Percentiles rank a stretch among this genome's conserved stretches.
Evolutionary conservation across 2,888 invertebrate species (phyloP).

Genomic region (Nomada flava): DNA sequence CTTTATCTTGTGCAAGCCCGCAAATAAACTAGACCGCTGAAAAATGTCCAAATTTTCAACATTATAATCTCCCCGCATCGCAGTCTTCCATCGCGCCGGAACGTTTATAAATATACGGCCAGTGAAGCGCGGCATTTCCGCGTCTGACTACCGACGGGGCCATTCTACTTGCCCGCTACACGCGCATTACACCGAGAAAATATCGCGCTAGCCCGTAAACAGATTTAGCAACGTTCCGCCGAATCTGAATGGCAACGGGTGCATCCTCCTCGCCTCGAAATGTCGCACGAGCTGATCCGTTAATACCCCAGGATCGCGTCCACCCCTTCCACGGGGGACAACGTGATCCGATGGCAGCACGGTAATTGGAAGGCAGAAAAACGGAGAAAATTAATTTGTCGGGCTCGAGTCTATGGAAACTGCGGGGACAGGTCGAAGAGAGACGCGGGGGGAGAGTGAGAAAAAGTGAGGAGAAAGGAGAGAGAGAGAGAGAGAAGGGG

Average conservation of each 20-base stretch:
- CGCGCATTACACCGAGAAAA: slow-evolving; percentile 31
- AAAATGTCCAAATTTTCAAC: not conserved
- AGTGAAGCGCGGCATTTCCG: slow-evolving; percentile 10
- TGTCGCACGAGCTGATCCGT: slow-evolving; percentile 45
- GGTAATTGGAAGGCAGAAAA: slow-evolving; percentile 69
- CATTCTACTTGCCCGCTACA: slow-evolving; percentile 32
- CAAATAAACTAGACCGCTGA: too few species aligned
- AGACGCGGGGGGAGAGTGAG: not conserved
- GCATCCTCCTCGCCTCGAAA: slow-evolving; percentile 24
- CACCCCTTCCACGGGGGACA: slow-evolving; percentile 43
- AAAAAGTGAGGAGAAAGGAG: not conserved
- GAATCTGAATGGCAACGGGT: slow-evolving; percentile 33
- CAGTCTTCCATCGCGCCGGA: not conserved
- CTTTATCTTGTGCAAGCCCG: too few species aligned
- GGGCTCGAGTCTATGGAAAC: slow-evolving; percentile 64
- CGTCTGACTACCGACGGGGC: slow-evolving; percentile 30
- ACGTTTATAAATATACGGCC: slow-evolving; percentile 8
- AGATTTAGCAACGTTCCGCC: slow-evolving; percentile 45
- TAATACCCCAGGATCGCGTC: slow-evolving; percentile 44
- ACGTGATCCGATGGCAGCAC: slow-evolving; percentile 64
- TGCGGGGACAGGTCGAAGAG: slow-evolving; percentile 49
- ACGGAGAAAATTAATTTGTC: slow-evolving; percentile 77
- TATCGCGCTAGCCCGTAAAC: slow-evolving; percentile 43
- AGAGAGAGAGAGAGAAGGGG: not conserved
- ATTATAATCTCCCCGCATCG: not conserved